A percentile compares a stretch with the other conserved stretches of the same genome.
These are phyloP conservation scores for Leptopilina myrica DNA, from an alignment of 2,888 invertebrate species.

Conservation along the genomic window DNA sequence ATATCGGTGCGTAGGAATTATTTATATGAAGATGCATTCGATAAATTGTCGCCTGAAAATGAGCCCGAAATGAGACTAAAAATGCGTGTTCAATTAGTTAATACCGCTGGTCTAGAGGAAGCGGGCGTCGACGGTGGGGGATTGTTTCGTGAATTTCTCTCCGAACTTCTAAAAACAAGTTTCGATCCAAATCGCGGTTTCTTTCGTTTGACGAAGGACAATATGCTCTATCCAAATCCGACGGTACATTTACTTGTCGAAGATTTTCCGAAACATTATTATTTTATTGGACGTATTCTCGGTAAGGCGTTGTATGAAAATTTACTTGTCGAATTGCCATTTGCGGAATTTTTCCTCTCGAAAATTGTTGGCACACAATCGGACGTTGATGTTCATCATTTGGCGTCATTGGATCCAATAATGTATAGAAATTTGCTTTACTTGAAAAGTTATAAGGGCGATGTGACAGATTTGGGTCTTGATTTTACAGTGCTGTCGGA, in stretches of 20 bases:
- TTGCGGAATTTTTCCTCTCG: conserved; percentile 97
- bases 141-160: conserved; percentile 95
- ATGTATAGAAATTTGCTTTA: conserved; percentile 93
- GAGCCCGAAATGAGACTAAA: conserved; percentile 92
- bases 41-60: conserved; percentile 92
- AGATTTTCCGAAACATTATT: conserved; percentile 93
- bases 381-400: conserved; percentile 92
- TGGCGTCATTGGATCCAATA: conserved; percentile 94
- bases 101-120: conserved; percentile 93
- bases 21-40: conserved; percentile 99
- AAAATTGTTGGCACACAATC: conserved; percentile 88
- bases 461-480: conserved; percentile 91
- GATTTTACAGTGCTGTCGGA: conserved; percentile 96
- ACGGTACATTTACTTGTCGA: conserved; percentile 91
- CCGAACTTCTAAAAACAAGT: conserved; percentile 94
- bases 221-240: conserved; percentile 97
- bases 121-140: conserved; percentile 99
- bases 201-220: conserved; percentile 92
- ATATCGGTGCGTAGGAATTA: conserved; percentile 91
- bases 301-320: conserved; percentile 98
- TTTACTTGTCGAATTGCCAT: conserved; percentile 93
- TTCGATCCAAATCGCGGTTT: conserved; percentile 98
- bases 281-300: conserved; percentile 87
- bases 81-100: conserved; percentile 93
- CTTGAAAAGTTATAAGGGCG: conserved; percentile 90